Base-by-base conservation (phyloP, 2,113 vertebrate species). In the Sebastes schlegelii region DNA sequence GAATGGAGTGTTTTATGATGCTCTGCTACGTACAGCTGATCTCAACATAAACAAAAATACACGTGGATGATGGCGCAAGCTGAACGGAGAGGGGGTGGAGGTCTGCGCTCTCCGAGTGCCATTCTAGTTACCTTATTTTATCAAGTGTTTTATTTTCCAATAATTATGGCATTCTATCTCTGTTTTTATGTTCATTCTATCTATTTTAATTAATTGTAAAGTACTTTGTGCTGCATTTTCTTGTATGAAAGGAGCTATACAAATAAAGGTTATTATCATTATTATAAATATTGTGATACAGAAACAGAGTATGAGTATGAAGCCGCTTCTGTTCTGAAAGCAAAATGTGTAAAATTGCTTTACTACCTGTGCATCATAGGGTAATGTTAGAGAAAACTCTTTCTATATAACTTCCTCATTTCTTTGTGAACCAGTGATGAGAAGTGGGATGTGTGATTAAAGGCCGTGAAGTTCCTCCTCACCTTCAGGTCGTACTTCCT, bases 401-500 rank as follows among this genome's bases (percentile, higher is more conserved):
- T 45, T 11, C 14, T 57, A 12, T 5, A 6, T 0, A 54, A 57
- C 72, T 42, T 78, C 60, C 45, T 69, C 55, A 4, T 23, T n/a
- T 19, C 48, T 65, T 57, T 52, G 8, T 42, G 26, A 68, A 54
- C 4, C 51, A 19, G 12, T 19, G 23, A 45, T 2, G 46, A 48
- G 34, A 70, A 58, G 60, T 0, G 5, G 5, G 1, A 16, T 10
- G 11, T 23, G 34, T 5, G 46, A 26, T 58, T 34, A 46, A 63
- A 46, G 4, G 80, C 52, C 1, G 1, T 7, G 16, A 0, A 48
- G 51, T 86, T 79, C 57, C 23, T 64, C 49, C 55, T 94, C 86
- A 99, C 97, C 97, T 99, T 99, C 21, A 99, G 95, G 93, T 99
- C 97, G 4, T 99, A 98, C 87, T 98, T 99, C 83, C 96, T 94